phyloP scores from a whole-genome alignment of 1,140 invertebrate species.

The Microplitis mediator region DNA sequence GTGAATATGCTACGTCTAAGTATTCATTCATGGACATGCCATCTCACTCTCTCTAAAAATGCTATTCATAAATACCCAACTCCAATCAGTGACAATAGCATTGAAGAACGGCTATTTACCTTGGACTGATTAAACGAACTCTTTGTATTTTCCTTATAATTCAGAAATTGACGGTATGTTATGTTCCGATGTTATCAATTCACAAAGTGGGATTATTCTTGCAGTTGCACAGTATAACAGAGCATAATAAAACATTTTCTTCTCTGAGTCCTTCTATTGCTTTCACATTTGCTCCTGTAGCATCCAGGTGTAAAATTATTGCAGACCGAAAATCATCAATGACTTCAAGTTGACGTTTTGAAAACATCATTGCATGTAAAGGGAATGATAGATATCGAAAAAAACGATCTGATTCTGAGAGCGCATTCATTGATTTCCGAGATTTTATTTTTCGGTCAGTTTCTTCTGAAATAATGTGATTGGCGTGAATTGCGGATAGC shows the following conservation, averaged over 20 bases:
- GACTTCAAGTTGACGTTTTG: not conserved
- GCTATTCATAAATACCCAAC: constrained; percentile 16
- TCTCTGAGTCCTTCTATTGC: not conserved
- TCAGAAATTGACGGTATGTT: not conserved
- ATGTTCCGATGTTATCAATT: constrained; percentile 21
- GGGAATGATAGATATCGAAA: not conserved
- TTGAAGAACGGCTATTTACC: constrained; percentile 8
- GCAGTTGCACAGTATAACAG: not conserved
- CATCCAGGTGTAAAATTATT: constrained; percentile 14
- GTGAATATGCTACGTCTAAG: not conserved
- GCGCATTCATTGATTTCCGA: too few species aligned
- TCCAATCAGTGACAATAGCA: constrained; percentile 19
- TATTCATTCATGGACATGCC: constrained; percentile 1
- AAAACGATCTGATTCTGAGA: too few species aligned
- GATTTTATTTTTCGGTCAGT: too few species aligned
- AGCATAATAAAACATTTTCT: constrained; percentile 15
- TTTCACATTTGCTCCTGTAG: constrained; percentile 10
- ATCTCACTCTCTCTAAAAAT: constrained; percentile 20
- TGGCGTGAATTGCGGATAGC: too few species aligned
- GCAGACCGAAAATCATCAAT: not conserved
- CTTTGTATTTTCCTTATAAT: not conserved
- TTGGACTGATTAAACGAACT: not conserved
- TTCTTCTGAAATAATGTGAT: too few species aligned
- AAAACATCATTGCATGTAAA: not conserved
- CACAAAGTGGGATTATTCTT: not conserved